phyloP scores from a whole-genome alignment of 2,888 invertebrate species.

The Ptychoptera albimana region DNA sequence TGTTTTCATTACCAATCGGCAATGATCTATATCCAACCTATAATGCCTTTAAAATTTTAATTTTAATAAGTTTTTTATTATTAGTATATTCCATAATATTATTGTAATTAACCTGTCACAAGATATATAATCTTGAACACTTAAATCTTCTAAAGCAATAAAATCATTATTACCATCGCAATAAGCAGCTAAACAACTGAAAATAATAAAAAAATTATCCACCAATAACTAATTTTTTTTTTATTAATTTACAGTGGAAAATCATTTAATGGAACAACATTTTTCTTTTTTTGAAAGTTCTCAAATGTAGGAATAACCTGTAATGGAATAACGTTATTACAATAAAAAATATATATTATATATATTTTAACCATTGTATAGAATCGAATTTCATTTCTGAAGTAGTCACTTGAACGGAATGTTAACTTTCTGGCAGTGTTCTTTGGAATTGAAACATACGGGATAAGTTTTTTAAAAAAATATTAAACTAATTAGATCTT shows the following conservation, averaged over 20 bases:
- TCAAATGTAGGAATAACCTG: constrained; percentile 20
- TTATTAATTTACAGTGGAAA: constrained; percentile 24
- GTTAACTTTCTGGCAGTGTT: constrained; percentile 44
- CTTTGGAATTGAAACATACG: constrained; percentile 36
- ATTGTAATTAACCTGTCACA: constrained; percentile 22
- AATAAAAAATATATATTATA: too few species aligned
- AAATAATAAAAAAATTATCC: background rate
- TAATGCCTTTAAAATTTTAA: constrained; percentile 27
- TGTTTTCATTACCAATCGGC: constrained; percentile 33
- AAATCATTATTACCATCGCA: constrained; percentile 39
- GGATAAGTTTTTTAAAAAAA: too few species aligned
- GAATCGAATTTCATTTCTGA: constrained; percentile 51
- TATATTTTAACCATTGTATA: constrained; percentile 29
- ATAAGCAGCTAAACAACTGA: constrained; percentile 27
- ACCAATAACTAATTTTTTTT: too few species aligned
- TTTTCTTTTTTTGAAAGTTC: constrained; percentile 19
- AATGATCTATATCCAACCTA: constrained; percentile 36
- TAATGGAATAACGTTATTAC: too few species aligned
- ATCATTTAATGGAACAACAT: constrained; percentile 35
- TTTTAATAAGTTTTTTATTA: too few species aligned
- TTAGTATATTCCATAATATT: too few species aligned
- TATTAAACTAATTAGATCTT: too few species aligned
- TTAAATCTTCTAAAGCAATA: constrained; percentile 39
- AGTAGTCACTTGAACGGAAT: constrained; percentile 48
- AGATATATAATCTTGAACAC: constrained; percentile 29